Base-by-base conservation (phyloP, 2,113 vertebrate genomes). In the Nothoprocta perdicaria region DNA sequence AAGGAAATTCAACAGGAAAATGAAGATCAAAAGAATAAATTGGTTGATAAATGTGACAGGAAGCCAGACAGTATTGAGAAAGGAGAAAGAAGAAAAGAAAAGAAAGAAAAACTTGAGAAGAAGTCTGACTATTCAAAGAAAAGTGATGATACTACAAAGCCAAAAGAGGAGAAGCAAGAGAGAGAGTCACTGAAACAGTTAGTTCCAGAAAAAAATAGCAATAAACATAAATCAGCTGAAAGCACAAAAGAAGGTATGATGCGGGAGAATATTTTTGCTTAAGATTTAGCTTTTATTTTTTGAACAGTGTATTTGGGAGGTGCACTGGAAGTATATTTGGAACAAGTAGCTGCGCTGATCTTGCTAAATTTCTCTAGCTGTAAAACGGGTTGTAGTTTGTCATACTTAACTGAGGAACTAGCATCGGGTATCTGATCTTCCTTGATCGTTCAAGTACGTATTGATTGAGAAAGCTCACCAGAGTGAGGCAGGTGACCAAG, bases 161-260 rank as follows among this genome's bases (percentile, higher is more conserved):
- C 60, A 41, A 98, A 97, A 95, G 97, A 98, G 63, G 98, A 98
- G 73, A 98, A 96, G 19, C 93, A 94, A 27, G 46, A 53, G 5
- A 98, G 96, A 89, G 97, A 98, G 40, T 58, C 1, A 61, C 38
- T 71, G 24, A 98, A 97, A 82, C 89, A 86, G 7, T 86, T 93
- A 55, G 84, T 95, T 73, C 89, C 89, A 66, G 98, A 98, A 71
- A 98, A 97, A 93, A 97, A 71, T 58, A 98, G 95, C 85, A 98
- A 96, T 89, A 99, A 97, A 82, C 97, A 98, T 84, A 99, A 97
- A 93, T 84, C 98, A 84, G 89, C 71, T 50, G 99, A 99, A 90
- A 98, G 96, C 67, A 93, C 97, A 46, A 99, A 98, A 97, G 99
- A 99, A 98, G 99, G 99, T 99, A 97, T 41, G 74, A 12, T 67